These are phyloP conservation scores for Neoarius graeffei DNA, from an alignment of 2,113 vertebrate species.

Conservation along the genomic window DNA sequence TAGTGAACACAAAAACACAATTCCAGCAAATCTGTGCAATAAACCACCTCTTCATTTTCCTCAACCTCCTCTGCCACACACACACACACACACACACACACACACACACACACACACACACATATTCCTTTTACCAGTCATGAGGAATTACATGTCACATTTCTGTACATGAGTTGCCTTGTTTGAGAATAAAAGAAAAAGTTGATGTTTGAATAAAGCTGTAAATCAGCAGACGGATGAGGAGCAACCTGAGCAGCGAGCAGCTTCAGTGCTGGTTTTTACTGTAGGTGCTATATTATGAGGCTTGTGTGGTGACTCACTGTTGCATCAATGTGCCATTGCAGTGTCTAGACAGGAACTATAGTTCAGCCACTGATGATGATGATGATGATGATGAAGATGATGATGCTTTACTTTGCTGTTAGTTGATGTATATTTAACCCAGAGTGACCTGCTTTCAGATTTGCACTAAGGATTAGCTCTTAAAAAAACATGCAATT, in stretches of 20 bases:
- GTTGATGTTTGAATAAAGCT: not conserved
- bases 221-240: not conserved
- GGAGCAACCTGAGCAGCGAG: not conserved
- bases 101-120: not conserved
- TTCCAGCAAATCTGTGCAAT: not conserved
- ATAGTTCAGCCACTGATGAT: slow-evolving; percentile 19
- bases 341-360: slow-evolving; percentile 42
- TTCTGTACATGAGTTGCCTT: no score
- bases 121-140: not conserved
- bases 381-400: not conserved
- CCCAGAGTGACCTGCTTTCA: not conserved
- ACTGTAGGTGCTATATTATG: not conserved
- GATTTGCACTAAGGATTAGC: not conserved
- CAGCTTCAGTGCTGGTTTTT: not conserved
- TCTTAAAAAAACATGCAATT: not conserved
- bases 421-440: not conserved
- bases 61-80: not conserved
- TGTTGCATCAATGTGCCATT: slow-evolving; percentile 50
- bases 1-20: not conserved
- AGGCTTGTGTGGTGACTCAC: slow-evolving; percentile 43
- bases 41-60: not conserved
- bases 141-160: not conserved
- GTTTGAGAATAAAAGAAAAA: not conserved
- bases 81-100: slow-evolving; percentile 3
- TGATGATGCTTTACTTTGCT: not conserved